Conservation (phyloP, 2,113 vertebrate genomes). For the Gulo gulo region DNA sequence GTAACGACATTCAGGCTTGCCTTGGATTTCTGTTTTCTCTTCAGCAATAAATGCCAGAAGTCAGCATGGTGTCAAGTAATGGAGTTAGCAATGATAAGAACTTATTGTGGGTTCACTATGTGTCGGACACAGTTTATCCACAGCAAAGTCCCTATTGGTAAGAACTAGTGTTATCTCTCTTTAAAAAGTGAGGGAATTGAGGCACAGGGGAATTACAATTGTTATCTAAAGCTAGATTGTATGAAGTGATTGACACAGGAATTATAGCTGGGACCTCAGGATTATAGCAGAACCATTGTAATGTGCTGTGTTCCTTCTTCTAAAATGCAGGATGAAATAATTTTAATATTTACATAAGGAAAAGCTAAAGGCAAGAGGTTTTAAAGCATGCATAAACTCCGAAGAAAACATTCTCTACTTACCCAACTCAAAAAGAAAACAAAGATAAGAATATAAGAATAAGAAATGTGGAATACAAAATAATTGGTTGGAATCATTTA, state of each 20-base stretch:
- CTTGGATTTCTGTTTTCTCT: not conserved
- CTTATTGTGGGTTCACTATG: not conserved
- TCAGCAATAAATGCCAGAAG: not conserved
- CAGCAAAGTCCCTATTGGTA: not conserved
- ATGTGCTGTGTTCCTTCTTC: not conserved
- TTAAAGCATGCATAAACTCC: not conserved
- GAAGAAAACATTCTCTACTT: not conserved
- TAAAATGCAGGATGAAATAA: not conserved
- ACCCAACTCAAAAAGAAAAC: not conserved
- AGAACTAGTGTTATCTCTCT: not conserved
- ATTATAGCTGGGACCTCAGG: not conserved
- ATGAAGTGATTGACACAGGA: not conserved
- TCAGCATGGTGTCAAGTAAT: not conserved
- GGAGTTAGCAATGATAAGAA: not conserved
- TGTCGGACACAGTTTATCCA: not conserved
- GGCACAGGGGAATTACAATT: not conserved
- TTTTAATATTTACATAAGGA: not conserved
- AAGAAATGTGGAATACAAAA: not conserved
- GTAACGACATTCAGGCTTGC: not conserved
- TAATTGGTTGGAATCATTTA: not conserved
- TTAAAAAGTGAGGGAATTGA: not conserved
- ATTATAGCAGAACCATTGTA: not conserved
- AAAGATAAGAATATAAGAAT: not conserved
- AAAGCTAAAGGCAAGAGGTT: not conserved
- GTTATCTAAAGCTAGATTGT: not conserved